Conservation (phyloP, 1,140 invertebrate genomes). For the Eciton burchellii region DNA sequence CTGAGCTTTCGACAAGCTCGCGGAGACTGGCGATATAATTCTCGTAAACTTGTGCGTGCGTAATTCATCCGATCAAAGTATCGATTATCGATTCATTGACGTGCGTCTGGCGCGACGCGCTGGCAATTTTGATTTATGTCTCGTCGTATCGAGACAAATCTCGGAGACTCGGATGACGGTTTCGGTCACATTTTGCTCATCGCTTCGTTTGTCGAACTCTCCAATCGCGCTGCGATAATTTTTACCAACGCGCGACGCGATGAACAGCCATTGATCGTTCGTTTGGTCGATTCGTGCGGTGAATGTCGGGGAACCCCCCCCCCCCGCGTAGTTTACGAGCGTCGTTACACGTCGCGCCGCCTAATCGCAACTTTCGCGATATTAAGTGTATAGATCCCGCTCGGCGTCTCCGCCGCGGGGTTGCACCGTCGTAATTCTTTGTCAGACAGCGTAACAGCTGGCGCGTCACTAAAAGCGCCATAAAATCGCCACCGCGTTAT, state of each 20-base stretch:
- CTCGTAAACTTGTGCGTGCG: slow-evolving; percentile 36
- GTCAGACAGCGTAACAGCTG: slow-evolving; percentile 52
- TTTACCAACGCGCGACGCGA: slow-evolving; percentile 41
- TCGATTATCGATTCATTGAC: too few relatives aligned
- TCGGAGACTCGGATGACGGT: not conserved
- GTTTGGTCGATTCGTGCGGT: slow-evolving; percentile 12
- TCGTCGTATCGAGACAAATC: too few relatives aligned
- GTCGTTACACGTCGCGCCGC: slow-evolving; percentile 53
- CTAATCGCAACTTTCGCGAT: slow-evolving; percentile 69
- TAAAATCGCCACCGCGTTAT: slow-evolving; percentile 61
- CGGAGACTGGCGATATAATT: slow-evolving; percentile 63
- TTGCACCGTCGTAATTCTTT: slow-evolving; percentile 31
- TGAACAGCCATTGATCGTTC: slow-evolving; percentile 29
- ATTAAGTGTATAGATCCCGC: slow-evolving; percentile 67
- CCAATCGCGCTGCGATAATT: slow-evolving; percentile 42
- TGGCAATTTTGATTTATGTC: too few relatives aligned
- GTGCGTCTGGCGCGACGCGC: too few relatives aligned
- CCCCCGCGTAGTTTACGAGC: slow-evolving; percentile 68
- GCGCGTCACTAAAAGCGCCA: slow-evolving; percentile 50
- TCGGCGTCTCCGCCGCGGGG: slow-evolving; percentile 36
- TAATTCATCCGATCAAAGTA: too few relatives aligned
- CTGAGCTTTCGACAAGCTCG: slow-evolving; percentile 13
- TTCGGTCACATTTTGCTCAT: not conserved
- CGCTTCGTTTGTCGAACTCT: not conserved
- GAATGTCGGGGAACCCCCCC: not conserved